Evolutionary conservation across 2,113 vertebrate species (phyloP).

Genomic region (Neodontobutis hainanensis): DNA sequence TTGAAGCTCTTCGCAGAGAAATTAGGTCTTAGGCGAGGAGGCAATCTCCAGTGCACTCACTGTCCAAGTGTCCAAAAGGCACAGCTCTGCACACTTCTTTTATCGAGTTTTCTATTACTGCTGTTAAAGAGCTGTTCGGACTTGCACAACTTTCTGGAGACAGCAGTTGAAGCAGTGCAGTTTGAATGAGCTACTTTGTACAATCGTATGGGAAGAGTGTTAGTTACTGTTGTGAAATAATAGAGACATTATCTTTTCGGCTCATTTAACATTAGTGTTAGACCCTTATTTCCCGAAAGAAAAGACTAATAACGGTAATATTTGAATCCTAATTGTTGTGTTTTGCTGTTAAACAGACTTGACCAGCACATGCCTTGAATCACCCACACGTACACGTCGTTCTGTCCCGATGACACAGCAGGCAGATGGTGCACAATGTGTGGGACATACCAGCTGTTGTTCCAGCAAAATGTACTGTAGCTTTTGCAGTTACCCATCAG

Average conservation of each 20-base stretch:
- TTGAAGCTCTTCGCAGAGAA: neutral
- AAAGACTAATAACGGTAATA: conserved; percentile 4
- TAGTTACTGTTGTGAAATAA: neutral
- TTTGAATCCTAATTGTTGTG: conserved; percentile 19
- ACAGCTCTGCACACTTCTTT: neutral
- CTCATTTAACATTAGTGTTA: conserved; percentile 1
- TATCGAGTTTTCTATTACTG: neutral
- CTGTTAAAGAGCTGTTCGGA: neutral
- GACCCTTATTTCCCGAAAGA: neutral
- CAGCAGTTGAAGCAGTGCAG: too few relatives aligned
- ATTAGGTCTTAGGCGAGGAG: neutral
- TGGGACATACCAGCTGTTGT: conserved; percentile 73
- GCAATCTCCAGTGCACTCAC: neutral
- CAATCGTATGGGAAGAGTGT: too few relatives aligned
- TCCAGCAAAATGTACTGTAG: conserved; percentile 41
- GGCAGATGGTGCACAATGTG: conserved; percentile 71
- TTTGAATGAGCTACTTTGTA: too few relatives aligned
- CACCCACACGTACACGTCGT: conserved; percentile 70
- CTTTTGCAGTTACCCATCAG: conserved; percentile 7
- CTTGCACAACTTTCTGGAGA: too few relatives aligned
- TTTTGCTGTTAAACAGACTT: conserved; percentile 44
- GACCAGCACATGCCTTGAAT: conserved; percentile 64
- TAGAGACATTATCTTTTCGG: neutral
- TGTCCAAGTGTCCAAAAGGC: conserved; percentile 3
- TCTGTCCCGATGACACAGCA: conserved; percentile 63